Conservation (phyloP, 2,888 invertebrate species). For the Spicauda simplicius region DNA sequence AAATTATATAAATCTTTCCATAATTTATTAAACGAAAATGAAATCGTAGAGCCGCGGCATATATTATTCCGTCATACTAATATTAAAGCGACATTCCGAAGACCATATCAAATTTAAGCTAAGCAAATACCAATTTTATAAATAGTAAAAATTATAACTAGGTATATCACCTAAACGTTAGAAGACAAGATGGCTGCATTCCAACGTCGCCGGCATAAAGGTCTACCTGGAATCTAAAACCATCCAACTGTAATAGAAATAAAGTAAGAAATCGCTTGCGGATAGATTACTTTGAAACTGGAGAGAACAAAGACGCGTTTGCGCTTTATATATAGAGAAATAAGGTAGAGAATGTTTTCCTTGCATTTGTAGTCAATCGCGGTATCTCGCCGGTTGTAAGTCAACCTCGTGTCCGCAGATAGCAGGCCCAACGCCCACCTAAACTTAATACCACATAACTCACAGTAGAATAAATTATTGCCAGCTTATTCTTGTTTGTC, state of each 20-base stretch:
- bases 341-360: conserved; percentile 23
- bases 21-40: conserved; percentile 12
- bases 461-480: conserved; percentile 76
- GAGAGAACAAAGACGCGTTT: conserved; percentile 10
- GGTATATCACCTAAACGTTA: conserved; percentile 42
- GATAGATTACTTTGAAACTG: not conserved
- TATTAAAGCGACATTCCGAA: conserved; percentile 1
- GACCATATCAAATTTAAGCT: conserved; percentile 15
- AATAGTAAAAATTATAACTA: conserved; percentile 26
- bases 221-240: conserved; percentile 4
- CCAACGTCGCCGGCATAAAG: conserved; percentile 40
- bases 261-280: conserved; percentile 31
- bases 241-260: conserved; percentile 28
- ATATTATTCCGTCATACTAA: conserved; percentile 4
- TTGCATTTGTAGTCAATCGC: conserved; percentile 19
- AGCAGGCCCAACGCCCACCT: conserved; percentile 63
- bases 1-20: conserved; percentile 5
- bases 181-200: conserved; percentile 54
- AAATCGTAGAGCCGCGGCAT: conserved; percentile 3
- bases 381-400: conserved; percentile 46
- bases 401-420: conserved; percentile 57
- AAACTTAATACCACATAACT: conserved; percentile 77
- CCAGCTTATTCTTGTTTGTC: conserved; percentile 68
- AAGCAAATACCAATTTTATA: conserved; percentile 28
- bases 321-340: conserved; percentile 6